Evolutionary conservation across 2,797 vertebrate species (phyloP).

Genomic region (Alosa sapidissima): DNA sequence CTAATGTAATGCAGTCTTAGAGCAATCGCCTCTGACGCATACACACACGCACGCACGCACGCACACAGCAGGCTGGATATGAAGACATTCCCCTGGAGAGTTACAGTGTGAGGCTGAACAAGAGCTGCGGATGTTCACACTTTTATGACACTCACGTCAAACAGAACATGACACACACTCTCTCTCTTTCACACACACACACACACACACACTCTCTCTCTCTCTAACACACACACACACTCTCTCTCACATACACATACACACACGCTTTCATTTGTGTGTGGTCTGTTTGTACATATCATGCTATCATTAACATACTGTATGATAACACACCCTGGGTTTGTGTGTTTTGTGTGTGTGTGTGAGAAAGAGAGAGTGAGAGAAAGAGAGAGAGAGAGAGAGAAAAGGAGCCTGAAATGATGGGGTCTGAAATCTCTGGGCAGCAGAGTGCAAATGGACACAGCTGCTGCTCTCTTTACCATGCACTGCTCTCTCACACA

Average conservation of each 20-base stretch:
- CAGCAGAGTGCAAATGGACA: conserved; percentile 45
- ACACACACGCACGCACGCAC: neutral
- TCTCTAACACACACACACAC: neutral
- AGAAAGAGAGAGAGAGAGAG: neutral
- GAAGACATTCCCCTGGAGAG: neutral
- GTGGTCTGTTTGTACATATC: too few species aligned
- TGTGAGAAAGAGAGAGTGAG: neutral
- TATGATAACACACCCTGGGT: too few species aligned
- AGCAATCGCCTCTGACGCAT: neutral
- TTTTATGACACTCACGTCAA: conserved; percentile 12
- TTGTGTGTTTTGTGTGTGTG: neutral
- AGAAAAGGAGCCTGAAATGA: conserved; percentile 7
- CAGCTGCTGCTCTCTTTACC: conserved; percentile 36
- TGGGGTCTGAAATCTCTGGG: conserved; percentile 29
- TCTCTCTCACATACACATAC: neutral
- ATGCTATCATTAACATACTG: too few species aligned
- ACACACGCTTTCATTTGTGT: neutral
- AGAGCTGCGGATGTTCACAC: conserved; percentile 15
- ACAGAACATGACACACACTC: conserved; percentile 4
- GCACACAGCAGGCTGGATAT: neutral
- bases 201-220: neutral
- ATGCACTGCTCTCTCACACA: neutral
- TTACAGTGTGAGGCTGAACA: neutral
- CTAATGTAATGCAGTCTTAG: too few species aligned
- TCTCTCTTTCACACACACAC: neutral